Percentiles rank a stretch among this genome's conserved stretches.
phyloP scores from a whole-genome alignment of 1,140 invertebrate species.

The Lamellibrachia luymesi region DNA sequence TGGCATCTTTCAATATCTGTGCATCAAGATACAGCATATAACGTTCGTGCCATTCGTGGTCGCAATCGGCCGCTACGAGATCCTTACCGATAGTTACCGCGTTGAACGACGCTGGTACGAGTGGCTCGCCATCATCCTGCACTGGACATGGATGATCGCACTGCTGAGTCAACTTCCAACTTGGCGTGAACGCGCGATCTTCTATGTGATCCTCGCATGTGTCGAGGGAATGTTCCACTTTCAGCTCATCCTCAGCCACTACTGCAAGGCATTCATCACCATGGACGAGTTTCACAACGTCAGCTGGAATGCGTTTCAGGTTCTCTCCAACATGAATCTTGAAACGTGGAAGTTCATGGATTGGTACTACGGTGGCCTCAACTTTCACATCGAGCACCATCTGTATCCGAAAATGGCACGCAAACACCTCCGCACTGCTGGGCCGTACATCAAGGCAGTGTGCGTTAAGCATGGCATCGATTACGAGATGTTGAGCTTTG shows the following conservation, averaged over 20 bases:
- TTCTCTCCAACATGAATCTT: slow-evolving; percentile 24
- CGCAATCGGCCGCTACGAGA: slow-evolving; percentile 20
- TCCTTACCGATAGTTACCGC: slow-evolving; percentile 24
- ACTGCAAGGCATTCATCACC: slow-evolving; percentile 21
- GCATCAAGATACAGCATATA: slow-evolving; percentile 26
- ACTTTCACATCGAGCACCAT: slow-evolving; percentile 31
- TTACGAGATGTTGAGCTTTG: slow-evolving; percentile 25
- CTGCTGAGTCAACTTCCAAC: slow-evolving; percentile 25
- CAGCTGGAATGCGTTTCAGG: slow-evolving; percentile 24
- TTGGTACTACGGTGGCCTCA: slow-evolving; percentile 29
- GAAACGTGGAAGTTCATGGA: slow-evolving; percentile 22
- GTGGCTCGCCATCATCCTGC: slow-evolving; percentile 23
- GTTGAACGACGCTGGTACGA: slow-evolving; percentile 18
- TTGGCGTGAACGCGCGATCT: slow-evolving; percentile 14
- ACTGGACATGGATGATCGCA: slow-evolving; percentile 23
- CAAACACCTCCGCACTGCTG: slow-evolving; percentile 35
- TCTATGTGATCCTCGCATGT: slow-evolving; percentile 20
- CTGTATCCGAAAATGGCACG: slow-evolving; percentile 36
- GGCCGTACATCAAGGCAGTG: slow-evolving; percentile 29
- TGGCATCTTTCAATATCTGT: slow-evolving; percentile 16
- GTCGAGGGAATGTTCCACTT: slow-evolving; percentile 25
- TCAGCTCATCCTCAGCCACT: slow-evolving; percentile 26
- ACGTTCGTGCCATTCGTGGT: slow-evolving; percentile 28
- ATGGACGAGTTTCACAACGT: slow-evolving; percentile 12
- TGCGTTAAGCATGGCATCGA: slow-evolving; percentile 32